Evolutionary conservation across 2,888 invertebrate species (phyloP), one percentile per base, ranked within the genome.

Genomic region (Sisyra terminalis): DNA sequence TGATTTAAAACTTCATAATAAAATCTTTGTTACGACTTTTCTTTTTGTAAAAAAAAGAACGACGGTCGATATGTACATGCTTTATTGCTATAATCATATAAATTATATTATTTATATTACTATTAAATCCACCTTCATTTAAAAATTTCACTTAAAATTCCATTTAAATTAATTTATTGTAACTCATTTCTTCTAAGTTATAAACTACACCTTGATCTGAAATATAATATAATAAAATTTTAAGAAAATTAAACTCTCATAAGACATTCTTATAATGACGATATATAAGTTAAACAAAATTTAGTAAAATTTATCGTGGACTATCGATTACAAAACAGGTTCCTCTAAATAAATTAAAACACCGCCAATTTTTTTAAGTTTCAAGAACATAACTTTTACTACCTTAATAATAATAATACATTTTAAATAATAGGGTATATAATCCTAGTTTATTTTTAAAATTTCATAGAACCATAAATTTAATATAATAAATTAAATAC

Each of bases 1-100:
- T n/a, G n/a, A n/a, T n/a, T n/a, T n/a, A n/a, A n/a, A n/a, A n/a
- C n/a, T n/a, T n/a, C n/a, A n/a, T n/a, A n/a, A n/a, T n/a, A n/a
- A n/a, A n/a, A n/a, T n/a, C 78, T 78, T 70, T 80, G 78, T 79
- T 80, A 79, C 79, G 79, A 79, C 79, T 79, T 80, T 73, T 78
- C 74, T 65, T 71, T 72, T 63, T 53, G 73, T 68, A 63, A 52
- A 57, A 66, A 68, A 66, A 73, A 76, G 74, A 78, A 73, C 66
- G 78, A 79, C 78, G 78, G 79, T 78, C 78, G 73, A 78, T 81
- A 70, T 79, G 78, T 79, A 69, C 77, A 75, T 75, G 73, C 69
- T 69, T 70, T 66, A 76, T 70, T 63, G 68, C 70, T 64, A 58
- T 52, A 71, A 69, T 74, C 72, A 73, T 69, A 64, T 62, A 63